Percentiles rank a stretch among this genome's conserved stretches.
Evolutionary conservation across 2,888 invertebrate species (phyloP).

Genomic region (Lamellibrachia satsuma): DNA sequence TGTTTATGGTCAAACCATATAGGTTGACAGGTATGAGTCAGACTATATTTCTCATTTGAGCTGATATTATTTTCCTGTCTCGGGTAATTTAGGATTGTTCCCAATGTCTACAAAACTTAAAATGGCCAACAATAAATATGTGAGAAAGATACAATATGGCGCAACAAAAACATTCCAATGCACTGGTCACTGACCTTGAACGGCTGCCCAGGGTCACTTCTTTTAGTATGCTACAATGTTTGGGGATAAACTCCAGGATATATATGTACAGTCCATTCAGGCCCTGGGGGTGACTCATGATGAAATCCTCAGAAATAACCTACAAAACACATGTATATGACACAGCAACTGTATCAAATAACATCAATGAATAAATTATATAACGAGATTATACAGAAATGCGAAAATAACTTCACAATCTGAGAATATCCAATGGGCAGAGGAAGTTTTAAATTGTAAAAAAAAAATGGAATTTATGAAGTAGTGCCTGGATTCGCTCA

Average conservation of each 20-base stretch:
- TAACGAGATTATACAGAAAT: not conserved
- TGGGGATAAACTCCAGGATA: conserved; percentile 77
- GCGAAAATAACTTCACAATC: not conserved
- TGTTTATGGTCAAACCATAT: no score
- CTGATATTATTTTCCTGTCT: not conserved
- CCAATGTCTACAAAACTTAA: not conserved
- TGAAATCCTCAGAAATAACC: conserved; percentile 68
- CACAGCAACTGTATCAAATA: not conserved
- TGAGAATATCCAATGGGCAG: not conserved
- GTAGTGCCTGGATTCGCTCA: not conserved
- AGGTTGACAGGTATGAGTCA: no score
- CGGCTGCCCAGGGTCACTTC: conserved; percentile 50
- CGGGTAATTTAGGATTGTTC: not conserved
- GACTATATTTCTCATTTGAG: not conserved
- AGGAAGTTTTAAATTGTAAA: not conserved
- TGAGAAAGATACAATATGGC: not conserved
- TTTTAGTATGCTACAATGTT: conserved; percentile 58
- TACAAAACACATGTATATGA: not conserved
- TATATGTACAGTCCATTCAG: conserved; percentile 78
- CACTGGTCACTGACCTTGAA: conserved; percentile 17
- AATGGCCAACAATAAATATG: not conserved
- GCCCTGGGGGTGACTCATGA: conserved; percentile 71
- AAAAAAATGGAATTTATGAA: no score
- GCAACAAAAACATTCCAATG: not conserved
- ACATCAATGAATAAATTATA: conserved; percentile 5